phyloP scores from a whole-genome alignment of 2,888 invertebrate genomes.

The Zygaena filipendulae region DNA sequence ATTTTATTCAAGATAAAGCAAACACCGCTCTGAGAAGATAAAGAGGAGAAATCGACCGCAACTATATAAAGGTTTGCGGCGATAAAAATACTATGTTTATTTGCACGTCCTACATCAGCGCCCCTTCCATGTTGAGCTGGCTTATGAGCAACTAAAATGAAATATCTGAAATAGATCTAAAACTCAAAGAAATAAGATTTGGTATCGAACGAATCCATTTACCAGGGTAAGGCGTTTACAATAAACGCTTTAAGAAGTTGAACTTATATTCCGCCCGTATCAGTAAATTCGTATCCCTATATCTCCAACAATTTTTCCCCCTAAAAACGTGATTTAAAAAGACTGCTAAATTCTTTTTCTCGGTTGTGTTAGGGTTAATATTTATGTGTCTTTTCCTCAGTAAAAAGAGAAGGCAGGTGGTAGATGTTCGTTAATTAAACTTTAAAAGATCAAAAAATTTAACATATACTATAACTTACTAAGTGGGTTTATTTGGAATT shows the following conservation, averaged over 20 bases:
- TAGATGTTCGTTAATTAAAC: conserved; percentile 24
- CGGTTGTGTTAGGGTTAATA: conserved; percentile 19
- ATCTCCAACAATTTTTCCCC: conserved; percentile 42
- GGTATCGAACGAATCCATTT: too few species aligned
- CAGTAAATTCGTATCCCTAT: conserved; percentile 61
- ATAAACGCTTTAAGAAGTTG: conserved; percentile 27
- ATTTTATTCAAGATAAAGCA: conserved; percentile 63
- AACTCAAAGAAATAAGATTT: conserved; percentile 29
- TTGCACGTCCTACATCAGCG: conserved; percentile 66
- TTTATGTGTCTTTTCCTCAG: conserved; percentile 19
- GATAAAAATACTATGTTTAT: conserved; percentile 69
- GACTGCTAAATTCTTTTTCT: conserved; percentile 9
- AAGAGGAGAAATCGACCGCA: conserved; percentile 66
- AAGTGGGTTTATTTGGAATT: conserved; percentile 22
- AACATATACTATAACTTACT: too few species aligned
- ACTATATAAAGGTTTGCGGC: conserved; percentile 67
- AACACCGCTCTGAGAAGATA: conserved; percentile 60
- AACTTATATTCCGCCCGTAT: conserved; percentile 54
- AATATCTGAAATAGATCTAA: conserved; percentile 34
- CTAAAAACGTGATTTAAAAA: conserved; percentile 50
- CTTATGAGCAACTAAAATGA: conserved; percentile 25
- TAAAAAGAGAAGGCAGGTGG: conserved; percentile 25
- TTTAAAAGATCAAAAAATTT: conserved; percentile 33
- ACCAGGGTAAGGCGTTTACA: too few species aligned
- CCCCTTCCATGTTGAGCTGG: conserved; percentile 34